Base-by-base conservation (phyloP, 2,113 vertebrate genomes). In the Speoplatyrhinus poulsoni region DNA sequence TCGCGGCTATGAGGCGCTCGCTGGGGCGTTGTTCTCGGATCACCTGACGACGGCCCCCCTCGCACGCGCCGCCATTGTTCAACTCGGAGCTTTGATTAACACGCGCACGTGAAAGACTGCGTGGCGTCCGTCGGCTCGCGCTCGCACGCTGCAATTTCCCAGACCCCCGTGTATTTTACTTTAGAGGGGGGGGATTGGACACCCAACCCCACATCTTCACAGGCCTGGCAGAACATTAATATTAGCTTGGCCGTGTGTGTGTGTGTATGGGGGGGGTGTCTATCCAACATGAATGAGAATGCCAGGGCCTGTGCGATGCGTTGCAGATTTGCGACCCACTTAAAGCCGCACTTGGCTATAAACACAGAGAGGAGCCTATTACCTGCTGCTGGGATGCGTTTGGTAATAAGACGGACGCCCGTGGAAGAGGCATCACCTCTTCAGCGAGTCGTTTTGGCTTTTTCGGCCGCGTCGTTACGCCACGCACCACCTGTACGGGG, bases 21-120 rank as follows among this genome's bases (percentile, higher is more conserved):
- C 86, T 84, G 86, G 84, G 75, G 83, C 15, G 73, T 74, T 57
- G 50, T 69, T 81, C 83, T 89, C 84, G 76, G 85, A 90, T 91
- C 87, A 90, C 85, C 88, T 91, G 85, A 87, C 58, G 82, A 56
- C 50, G 86, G 85, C 84, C 83, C 74, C 72, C 75, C 80, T 82
- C 80, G 8, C 53, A 72, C 76, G 54, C 57, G 59, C 57, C 76
- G 68, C 77, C 76, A 65, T 76, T 58, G 71, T 87, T 88, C 84
- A 82, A 68, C 88, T 88, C 69, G 73, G 78, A 84, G 78, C 85
- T 87, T 88, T 88, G 89, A 91, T 90, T 82, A 86, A 87, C 67
- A 63, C 78, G 6, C 46, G 64, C 69, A 41, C 36, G 36, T 41
- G 7, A 41, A 41, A 8, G 36, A 41, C 5, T 41, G 36, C 36